These are phyloP conservation scores for Fistularia commersonii DNA, from an alignment of 2,797 vertebrate species.

Conservation along the genomic window DNA sequence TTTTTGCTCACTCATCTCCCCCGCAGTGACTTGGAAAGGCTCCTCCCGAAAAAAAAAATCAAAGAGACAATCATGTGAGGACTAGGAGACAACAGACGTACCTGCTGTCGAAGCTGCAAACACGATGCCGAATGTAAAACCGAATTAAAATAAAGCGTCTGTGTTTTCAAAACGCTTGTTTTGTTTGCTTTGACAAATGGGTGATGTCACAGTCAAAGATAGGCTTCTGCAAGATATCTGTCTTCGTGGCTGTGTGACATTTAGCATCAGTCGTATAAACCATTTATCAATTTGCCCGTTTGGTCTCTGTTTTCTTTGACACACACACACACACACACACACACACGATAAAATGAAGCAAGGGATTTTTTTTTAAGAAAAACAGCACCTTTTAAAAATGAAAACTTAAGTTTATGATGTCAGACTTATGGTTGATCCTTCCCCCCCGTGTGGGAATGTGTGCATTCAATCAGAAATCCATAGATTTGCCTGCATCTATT, in stretches of 20 bases:
- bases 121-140: slow-evolving; percentile 61
- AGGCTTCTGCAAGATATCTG: slow-evolving; percentile 55
- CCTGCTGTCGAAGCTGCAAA: slow-evolving; percentile 31
- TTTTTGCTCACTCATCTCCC: slow-evolving; percentile 27
- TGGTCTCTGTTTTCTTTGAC: slow-evolving; percentile 17
- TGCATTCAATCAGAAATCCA: too few species aligned
- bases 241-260: slow-evolving; percentile 59
- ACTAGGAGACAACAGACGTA: slow-evolving; percentile 15
- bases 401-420: too few species aligned
- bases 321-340: slow-evolving; percentile 1
- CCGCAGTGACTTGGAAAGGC: slow-evolving; percentile 27
- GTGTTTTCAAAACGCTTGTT: slow-evolving; percentile 10
- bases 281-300: slow-evolving; percentile 39
- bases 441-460: too few species aligned
- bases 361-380: too few species aligned
- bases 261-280: slow-evolving; percentile 53
- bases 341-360: too few species aligned
- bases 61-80: slow-evolving; percentile 14
- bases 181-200: slow-evolving; percentile 56
- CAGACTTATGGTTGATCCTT: too few species aligned
- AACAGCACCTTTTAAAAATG: too few species aligned
- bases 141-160: slow-evolving; percentile 30
- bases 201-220: slow-evolving; percentile 61
- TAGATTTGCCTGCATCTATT: too few species aligned
- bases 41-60: slow-evolving; percentile 12